These are phyloP conservation scores for Oenanthe oenanthe DNA, from an alignment of 2,113 vertebrate genomes.

Conservation along the genomic window DNA sequence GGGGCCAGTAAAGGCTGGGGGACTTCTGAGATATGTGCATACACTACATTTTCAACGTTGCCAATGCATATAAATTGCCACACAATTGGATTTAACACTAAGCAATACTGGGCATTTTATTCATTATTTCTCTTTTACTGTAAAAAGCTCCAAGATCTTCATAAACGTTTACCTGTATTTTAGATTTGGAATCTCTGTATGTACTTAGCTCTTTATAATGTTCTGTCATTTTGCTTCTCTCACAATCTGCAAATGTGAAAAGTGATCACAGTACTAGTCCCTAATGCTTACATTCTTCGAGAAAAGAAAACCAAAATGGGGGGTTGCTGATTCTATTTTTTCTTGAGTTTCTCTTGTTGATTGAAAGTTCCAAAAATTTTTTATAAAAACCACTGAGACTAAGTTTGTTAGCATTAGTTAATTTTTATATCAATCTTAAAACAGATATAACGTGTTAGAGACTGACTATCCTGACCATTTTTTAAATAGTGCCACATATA, in stretches of 20 bases:
- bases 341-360: not conserved
- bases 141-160: not conserved
- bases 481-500: constrained; percentile 63
- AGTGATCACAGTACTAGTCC: not conserved
- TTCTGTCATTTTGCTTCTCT: not conserved
- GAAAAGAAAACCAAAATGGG: not conserved
- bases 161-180: not conserved
- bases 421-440: not conserved
- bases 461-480: constrained; percentile 39
- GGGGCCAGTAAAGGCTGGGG: not conserved
- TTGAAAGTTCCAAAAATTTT: not conserved
- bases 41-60: not conserved
- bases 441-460: constrained; percentile 13
- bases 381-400: not conserved
- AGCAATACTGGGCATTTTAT: not conserved
- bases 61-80: not conserved
- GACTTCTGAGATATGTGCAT: not conserved
- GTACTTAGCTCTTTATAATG: not conserved
- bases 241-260: not conserved
- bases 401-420: constrained; percentile 31
- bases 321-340: not conserved
- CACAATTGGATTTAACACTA: not conserved
- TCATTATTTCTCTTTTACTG: not conserved
- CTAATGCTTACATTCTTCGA: not conserved
- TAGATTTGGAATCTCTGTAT: not conserved